These are phyloP conservation scores for Zosterops borbonicus DNA, from an alignment of 2,113 vertebrate species.

Conservation along the genomic window DNA sequence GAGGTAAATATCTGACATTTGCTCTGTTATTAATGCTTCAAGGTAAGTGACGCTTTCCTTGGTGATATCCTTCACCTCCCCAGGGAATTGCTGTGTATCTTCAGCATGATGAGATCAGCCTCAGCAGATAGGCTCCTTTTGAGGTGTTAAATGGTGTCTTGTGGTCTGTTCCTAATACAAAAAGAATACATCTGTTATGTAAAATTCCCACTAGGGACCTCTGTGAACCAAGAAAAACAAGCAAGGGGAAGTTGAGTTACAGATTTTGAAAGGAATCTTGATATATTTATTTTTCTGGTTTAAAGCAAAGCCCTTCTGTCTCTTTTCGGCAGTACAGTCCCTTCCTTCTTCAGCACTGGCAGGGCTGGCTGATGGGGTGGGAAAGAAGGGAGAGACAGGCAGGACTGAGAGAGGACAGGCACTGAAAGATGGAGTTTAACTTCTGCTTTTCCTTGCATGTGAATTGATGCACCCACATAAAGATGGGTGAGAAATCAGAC, in stretches of 20 bases:
- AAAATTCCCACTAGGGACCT: neutral
- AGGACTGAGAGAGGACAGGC: neutral
- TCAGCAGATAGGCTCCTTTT: neutral
- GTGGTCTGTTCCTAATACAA: neutral
- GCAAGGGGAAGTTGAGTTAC: conserved; percentile 1
- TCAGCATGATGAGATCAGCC: neutral
- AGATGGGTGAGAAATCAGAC: neutral
- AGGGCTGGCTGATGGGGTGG: conserved; percentile 4
- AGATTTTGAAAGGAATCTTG: conserved; percentile 53
- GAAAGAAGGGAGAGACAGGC: neutral
- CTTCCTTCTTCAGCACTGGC: conserved; percentile 10
- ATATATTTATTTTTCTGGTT: conserved; percentile 49
- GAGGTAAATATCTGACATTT: neutral
- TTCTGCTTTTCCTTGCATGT: neutral
- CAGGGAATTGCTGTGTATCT: neutral
- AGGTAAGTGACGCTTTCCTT: neutral
- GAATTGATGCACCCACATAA: neutral
- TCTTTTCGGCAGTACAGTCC: conserved; percentile 2
- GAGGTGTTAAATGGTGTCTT: neutral
- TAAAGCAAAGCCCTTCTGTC: conserved; percentile 42
- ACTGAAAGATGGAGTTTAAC: neutral
- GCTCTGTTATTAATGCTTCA: neutral
- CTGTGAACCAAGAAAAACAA: conserved; percentile 51
- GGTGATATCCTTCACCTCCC: neutral
- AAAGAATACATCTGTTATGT: conserved; percentile 33